A percentile compares a stretch with the other conserved stretches of the same genome.
These are phyloP conservation scores for Myotis lucifugus DNA, from an alignment of 2,113 vertebrate genomes.

Conservation along the genomic window DNA sequence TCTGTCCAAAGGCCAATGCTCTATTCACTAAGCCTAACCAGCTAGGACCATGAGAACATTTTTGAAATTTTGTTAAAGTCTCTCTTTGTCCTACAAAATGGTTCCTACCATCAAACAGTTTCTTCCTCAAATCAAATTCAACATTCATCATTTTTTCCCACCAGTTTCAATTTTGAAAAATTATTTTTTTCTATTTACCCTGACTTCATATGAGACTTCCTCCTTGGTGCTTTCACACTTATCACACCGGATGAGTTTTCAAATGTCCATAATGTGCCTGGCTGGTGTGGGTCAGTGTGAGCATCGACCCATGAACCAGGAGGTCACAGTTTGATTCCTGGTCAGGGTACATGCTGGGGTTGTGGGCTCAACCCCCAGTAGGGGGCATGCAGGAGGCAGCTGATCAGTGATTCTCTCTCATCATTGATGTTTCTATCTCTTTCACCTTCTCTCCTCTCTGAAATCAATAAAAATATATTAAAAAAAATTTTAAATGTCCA, in stretches of 20 bases:
- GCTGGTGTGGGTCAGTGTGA: too few relatives aligned
- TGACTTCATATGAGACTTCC: background rate
- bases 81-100: background rate
- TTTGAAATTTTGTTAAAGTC: background rate
- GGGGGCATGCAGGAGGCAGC: too few relatives aligned
- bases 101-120: background rate
- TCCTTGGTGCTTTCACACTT: background rate
- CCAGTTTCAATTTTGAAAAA: background rate
- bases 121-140: background rate
- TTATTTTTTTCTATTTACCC: background rate
- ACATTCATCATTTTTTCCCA: background rate
- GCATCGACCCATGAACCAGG: too few relatives aligned
- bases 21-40: too few relatives aligned
- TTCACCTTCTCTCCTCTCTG: too few relatives aligned
- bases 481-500: background rate
- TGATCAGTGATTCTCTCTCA: too few relatives aligned
- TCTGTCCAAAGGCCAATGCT: too few relatives aligned
- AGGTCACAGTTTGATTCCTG: too few relatives aligned
- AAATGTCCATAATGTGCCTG: background rate
- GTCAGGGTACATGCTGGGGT: too few relatives aligned
- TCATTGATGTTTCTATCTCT: too few relatives aligned
- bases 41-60: background rate
- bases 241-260: background rate
- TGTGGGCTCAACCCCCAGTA: too few relatives aligned
- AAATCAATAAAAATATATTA: too few relatives aligned